Percentiles rank a stretch among this genome's conserved stretches.
Evolutionary conservation across 2,888 invertebrate species (phyloP).

Genomic region (Drosophila mettleri): DNA sequence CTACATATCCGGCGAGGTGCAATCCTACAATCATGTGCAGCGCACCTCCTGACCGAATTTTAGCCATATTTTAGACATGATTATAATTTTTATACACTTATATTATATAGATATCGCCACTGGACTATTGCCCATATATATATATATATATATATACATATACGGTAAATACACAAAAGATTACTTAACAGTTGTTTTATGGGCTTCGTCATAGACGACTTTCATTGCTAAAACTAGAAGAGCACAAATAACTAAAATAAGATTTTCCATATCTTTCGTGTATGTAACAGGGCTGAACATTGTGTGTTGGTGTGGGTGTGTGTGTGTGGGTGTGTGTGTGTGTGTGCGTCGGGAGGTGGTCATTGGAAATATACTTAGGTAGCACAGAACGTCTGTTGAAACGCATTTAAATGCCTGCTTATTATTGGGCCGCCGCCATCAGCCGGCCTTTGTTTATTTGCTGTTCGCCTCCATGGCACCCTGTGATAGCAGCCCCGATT

Average conservation of each 20-base stretch:
- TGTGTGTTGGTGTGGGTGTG: not conserved
- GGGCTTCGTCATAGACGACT: slow-evolving; percentile 27
- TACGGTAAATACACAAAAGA: slow-evolving; percentile 22
- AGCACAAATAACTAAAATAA: slow-evolving; percentile 69
- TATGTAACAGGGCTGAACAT: slow-evolving; percentile 53
- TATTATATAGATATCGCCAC: slow-evolving; percentile 21
- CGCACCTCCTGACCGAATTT: too few species aligned
- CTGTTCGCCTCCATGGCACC: slow-evolving; percentile 36
- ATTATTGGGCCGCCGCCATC: not conserved
- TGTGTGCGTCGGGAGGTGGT: not conserved
- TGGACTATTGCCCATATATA: too few species aligned
- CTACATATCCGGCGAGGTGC: slow-evolving; percentile 65
- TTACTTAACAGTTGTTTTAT: slow-evolving; percentile 19
- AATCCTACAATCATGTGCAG: slow-evolving; percentile 55
- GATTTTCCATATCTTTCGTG: slow-evolving; percentile 47
- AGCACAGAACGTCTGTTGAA: slow-evolving; percentile 18
- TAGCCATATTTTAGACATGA: slow-evolving; percentile 32
- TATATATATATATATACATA: slow-evolving; percentile 20
- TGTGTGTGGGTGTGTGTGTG: not conserved
- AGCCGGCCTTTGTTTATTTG: not conserved
- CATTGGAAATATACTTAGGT: slow-evolving; percentile 19
- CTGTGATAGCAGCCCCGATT: slow-evolving; percentile 59
- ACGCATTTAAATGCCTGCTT: slow-evolving; percentile 34
- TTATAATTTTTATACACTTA: slow-evolving; percentile 30
- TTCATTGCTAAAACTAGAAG: slow-evolving; percentile 51